A percentile compares a stretch with the other conserved stretches of the same genome.
These are phyloP conservation scores for Coelopa pilipes DNA, from an alignment of 2,888 invertebrate species.

Conservation along the genomic window DNA sequence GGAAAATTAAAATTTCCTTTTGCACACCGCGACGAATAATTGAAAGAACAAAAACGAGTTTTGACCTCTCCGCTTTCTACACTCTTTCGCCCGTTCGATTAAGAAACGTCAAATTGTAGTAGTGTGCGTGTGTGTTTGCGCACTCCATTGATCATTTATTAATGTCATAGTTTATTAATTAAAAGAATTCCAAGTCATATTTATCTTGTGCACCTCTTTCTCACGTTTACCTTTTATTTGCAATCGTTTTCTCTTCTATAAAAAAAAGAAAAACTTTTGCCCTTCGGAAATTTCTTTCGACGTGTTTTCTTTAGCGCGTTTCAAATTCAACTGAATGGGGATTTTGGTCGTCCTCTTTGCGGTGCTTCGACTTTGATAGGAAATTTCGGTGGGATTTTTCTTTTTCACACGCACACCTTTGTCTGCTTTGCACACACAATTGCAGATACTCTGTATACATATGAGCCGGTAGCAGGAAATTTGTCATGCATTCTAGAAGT, in stretches of 20 bases:
- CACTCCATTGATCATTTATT: neutral
- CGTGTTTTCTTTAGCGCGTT: conserved; percentile 45
- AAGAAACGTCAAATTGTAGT: conserved; percentile 25
- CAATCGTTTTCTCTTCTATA: conserved; percentile 3
- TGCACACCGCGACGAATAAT: conserved; percentile 25
- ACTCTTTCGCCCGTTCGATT: neutral
- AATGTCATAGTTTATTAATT: neutral
- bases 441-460: neutral
- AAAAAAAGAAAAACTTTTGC: conserved; percentile 23
- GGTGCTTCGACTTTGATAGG: conserved; percentile 31
- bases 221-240: conserved; percentile 41
- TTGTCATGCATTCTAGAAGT: conserved; percentile 42
- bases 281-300: conserved; percentile 42
- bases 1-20: conserved; percentile 22
- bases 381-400: conserved; percentile 19
- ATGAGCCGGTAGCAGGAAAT: neutral
- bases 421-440: neutral
- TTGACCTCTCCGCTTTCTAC: conserved; percentile 7
- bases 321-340: conserved; percentile 45
- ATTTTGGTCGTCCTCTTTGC: conserved; percentile 23
- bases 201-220: conserved; percentile 8
- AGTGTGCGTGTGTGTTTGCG: neutral
- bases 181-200: neutral
- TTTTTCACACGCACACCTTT: conserved; percentile 4
- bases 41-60: conserved; percentile 37